Base-by-base conservation (phyloP, 2,888 invertebrate genomes). In the Cantharis nigra region DNA sequence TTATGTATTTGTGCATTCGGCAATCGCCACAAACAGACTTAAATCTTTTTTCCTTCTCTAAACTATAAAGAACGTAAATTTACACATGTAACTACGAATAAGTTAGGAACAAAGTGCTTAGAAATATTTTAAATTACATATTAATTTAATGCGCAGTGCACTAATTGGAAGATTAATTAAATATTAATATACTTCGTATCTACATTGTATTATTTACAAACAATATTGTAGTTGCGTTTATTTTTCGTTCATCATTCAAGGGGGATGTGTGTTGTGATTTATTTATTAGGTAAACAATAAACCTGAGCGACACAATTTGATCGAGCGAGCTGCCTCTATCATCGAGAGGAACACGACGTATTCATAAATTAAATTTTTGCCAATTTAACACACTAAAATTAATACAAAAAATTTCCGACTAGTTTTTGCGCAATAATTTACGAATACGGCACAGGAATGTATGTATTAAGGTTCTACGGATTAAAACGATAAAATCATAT, bases 101-200 rank as follows among this genome's bases (percentile, higher is more conserved):
- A 87, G 87, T 88, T 88, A 88, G 88, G 88, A 88, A 88, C 88
- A 87, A 87, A 87, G 87, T 88, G 87, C 87, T 88, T 88, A 87
- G 86, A 87, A 86, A 80, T 81, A 86, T 86, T 85, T 85, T 86
- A 85, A 86, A 85, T 85, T 86, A 85, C 84, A 83, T 77, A 81
- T 87, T 86, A 86, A 86, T 86, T 83, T 85, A 85, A 84, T 84
- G 82, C 80, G 80, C 76, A 79, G 79, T 81, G 82, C 85, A 85
- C 85, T 83, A 83, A 85, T 83, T 86, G 86, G 86, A 86, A 86
- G 85, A 85, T 78, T 81, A 84, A 83, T 85, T 84, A 77, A 70
- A 74, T 69, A 72, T 79, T 77, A 33, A 33, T 33, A 33, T 33
- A 84, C 82, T 83, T 83, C 82, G 82, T 87, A 87, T 87, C 86